Evolutionary conservation across 2,888 invertebrate genomes (phyloP), one percentile per base, ranked within the genome.

Genomic region (Pheosia gnoma): DNA sequence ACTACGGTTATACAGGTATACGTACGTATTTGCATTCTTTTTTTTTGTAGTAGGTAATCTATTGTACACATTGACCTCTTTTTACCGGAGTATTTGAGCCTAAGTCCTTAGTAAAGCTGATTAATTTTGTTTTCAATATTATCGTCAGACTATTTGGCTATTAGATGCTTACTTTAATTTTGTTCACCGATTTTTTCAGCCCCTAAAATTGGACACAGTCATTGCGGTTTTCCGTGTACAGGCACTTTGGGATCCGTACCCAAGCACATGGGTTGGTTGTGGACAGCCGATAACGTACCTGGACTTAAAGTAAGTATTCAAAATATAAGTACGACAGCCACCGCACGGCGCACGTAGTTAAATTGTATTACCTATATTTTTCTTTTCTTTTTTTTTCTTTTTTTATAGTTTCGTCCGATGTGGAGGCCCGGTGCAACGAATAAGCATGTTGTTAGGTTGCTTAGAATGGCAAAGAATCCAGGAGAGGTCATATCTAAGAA

Each of bases 251-350:
- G 78, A 49, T 67, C 73, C 62, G 93, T 94, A 39, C 94, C 93
- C n/a, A 91, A 87, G 67, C 65, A 69, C 45, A 94, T 93, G 93
- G 94, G 94, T n/a, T 94, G 94, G 94, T 75, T 93, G 38, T 94
- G 94, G 94, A 91, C 82, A 66, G 86, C 91, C 60, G 88, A 90
- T 65, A 78, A 90, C 71, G 67, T 88, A 45, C 89, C 91, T 57
- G 94, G 93, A 55, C 62, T 91, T 66, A 90, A 88, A 89, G 93
- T 92, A 86, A 60, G 61, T 61, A 41, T 41, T 41, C n/a, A 9
- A 47, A 47, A 47, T n/a, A 25, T 25, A 51, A 25, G 25, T 0
- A 25, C 25, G 25, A 25, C 38, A 13, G 59, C n/a, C n/a, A 53
- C 54, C 37, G 36, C n/a, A 25, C 10, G 51, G 53, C 37, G 36